Conservation (phyloP, 2,888 invertebrate genomes). For the Eumerus sabulonum region DNA sequence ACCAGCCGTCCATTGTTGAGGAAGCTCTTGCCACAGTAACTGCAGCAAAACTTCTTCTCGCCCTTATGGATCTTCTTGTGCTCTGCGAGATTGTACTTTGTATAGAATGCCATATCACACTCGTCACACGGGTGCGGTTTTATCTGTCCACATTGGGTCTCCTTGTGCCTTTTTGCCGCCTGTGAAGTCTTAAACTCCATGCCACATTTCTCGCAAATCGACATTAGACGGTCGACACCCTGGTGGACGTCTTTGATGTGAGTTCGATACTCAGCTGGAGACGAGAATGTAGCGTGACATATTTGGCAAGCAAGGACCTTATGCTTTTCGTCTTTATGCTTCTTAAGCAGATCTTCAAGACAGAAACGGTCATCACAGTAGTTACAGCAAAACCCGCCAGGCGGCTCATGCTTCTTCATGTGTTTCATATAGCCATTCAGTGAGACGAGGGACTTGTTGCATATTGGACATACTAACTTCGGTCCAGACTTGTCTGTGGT, state of each 20-base stretch:
- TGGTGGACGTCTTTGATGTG: conserved; percentile 78
- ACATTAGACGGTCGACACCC: conserved; percentile 76
- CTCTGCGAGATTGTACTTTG: conserved; percentile 73
- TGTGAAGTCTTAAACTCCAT: conserved; percentile 78
- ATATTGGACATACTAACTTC: conserved; percentile 76
- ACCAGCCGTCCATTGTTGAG: conserved; percentile 73
- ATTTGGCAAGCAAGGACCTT: conserved; percentile 76
- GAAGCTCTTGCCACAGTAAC: conserved; percentile 75
- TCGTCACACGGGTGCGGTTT: conserved; percentile 77
- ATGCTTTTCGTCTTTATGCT: conserved; percentile 74
- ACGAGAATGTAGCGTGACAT: conserved; percentile 74
- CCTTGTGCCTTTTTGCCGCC: conserved; percentile 75
- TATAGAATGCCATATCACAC: conserved; percentile 74
- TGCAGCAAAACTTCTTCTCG: conserved; percentile 74
- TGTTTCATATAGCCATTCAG: conserved; percentile 77
- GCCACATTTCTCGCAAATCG: conserved; percentile 79
- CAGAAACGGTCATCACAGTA: conserved; percentile 76
- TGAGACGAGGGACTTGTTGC: conserved; percentile 75
- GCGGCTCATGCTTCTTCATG: conserved; percentile 77
- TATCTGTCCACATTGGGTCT: conserved; percentile 79
- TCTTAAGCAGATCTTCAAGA: conserved; percentile 74
- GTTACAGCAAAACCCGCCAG: conserved; percentile 78
- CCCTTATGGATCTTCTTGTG: conserved; percentile 74
- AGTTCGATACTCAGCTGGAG: conserved; percentile 75
- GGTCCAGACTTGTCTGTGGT: conserved; percentile 76